phyloP scores from a whole-genome alignment of 2,113 vertebrate species.

The Tonatia bakeri region DNA sequence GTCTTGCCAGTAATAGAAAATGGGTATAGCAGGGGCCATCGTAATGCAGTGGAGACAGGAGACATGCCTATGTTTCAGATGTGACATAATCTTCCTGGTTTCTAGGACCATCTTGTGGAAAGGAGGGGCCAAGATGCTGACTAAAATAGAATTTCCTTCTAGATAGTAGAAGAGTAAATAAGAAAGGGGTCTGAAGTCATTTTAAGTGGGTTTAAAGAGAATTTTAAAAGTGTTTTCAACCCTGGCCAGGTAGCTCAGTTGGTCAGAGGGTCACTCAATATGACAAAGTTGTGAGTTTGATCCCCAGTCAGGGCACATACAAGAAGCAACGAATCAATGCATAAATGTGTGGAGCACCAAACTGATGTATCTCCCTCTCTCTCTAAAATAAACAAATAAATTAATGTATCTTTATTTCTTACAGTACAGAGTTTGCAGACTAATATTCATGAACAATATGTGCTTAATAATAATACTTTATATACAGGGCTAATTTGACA shows the following conservation, averaged over 20 bases:
- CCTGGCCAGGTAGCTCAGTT: too few relatives aligned
- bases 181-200: not conserved
- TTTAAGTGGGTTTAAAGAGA: not conserved
- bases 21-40: accelerated
- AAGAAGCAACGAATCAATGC: too few relatives aligned
- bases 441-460: not conserved
- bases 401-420: not conserved
- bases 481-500: not conserved
- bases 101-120: not conserved
- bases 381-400: too few relatives aligned
- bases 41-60: not conserved
- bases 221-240: not conserved
- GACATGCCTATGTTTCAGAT: not conserved
- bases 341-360: too few relatives aligned
- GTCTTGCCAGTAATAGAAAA: not conserved
- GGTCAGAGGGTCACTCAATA: too few relatives aligned
- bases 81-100: not conserved
- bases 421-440: not conserved
- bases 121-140: not conserved
- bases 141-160: not conserved
- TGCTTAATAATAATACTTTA: not conserved
- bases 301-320: too few relatives aligned
- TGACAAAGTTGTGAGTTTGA: too few relatives aligned
- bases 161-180: not conserved
- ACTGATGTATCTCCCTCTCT: too few relatives aligned